Conservation (phyloP, 2,113 vertebrate genomes). For the Pelobates fuscus region DNA sequence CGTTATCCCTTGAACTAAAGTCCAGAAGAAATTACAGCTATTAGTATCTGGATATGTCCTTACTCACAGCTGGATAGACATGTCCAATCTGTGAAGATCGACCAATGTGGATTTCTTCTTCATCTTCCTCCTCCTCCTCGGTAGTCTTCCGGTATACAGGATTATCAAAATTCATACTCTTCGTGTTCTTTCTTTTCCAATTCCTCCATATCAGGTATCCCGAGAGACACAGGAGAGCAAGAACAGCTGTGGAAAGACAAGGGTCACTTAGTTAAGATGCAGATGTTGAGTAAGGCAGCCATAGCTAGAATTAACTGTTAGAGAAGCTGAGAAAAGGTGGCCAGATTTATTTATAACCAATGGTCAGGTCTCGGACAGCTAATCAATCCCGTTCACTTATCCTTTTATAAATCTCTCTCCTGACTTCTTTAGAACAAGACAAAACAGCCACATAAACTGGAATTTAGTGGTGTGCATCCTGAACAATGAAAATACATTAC, state of each 20-base stretch:
- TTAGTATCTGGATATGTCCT: slow-evolving; percentile 42
- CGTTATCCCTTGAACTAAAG: too few species aligned
- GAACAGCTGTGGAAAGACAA: slow-evolving; percentile 76
- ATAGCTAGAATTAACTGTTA: too few species aligned
- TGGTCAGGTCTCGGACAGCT: too few species aligned
- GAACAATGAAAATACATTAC: too few species aligned
- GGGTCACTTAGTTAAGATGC: background rate
- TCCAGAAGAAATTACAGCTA: too few species aligned
- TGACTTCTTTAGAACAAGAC: too few species aligned
- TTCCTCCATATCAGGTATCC: slow-evolving; percentile 98
- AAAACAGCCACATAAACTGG: too few species aligned
- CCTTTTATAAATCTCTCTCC: too few species aligned
- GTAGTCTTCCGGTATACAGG: slow-evolving; percentile 97
- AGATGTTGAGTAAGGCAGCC: background rate
- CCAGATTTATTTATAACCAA: too few species aligned
- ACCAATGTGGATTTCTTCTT: slow-evolving; percentile 95
- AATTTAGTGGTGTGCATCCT: too few species aligned
- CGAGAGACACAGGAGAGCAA: slow-evolving; percentile 85
- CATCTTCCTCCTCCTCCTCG: slow-evolving; percentile 81
- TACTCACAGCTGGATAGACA: slow-evolving; percentile 95
- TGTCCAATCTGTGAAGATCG: slow-evolving; percentile 91
- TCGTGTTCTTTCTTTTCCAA: slow-evolving; percentile 96
- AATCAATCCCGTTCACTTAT: too few species aligned
- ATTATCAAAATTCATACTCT: slow-evolving; percentile 99
- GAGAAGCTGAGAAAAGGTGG: too few species aligned